Evolutionary conservation across 2,888 invertebrate species (phyloP).

Genomic region (Teinopalpus imperialis): DNA sequence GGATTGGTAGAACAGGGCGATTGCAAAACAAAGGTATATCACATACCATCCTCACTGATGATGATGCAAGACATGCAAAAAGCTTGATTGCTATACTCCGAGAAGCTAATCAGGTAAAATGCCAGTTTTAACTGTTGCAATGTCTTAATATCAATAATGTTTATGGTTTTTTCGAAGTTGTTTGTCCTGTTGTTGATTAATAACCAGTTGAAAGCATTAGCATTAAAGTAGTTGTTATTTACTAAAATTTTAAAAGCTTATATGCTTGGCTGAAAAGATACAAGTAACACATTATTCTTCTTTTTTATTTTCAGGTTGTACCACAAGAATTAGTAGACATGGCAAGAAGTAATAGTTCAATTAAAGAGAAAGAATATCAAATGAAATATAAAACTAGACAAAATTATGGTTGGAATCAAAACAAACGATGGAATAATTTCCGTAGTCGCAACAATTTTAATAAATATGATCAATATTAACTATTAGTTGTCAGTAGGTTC

Average conservation of each 20-base stretch:
- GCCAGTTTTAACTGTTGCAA: too few relatives aligned
- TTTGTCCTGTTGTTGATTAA: too few relatives aligned
- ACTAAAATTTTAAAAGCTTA: too few relatives aligned
- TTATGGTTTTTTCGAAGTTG: too few relatives aligned
- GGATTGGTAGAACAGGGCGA: constrained; percentile 88
- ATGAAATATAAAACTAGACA: constrained; percentile 42
- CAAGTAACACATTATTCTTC: too few relatives aligned
- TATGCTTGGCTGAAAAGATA: too few relatives aligned
- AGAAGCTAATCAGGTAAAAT: constrained; percentile 86
- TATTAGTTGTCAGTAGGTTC: neutral
- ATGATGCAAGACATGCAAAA: constrained; percentile 84
- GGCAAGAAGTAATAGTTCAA: constrained; percentile 42
- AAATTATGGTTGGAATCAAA: constrained; percentile 35
- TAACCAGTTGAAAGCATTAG: too few relatives aligned
- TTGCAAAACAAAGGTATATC: constrained; percentile 86
- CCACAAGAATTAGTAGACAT: constrained; percentile 54
- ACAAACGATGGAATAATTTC: constrained; percentile 40
- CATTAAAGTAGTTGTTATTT: too few relatives aligned
- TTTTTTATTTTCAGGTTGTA: constrained; percentile 60
- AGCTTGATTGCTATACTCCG: constrained; percentile 85
- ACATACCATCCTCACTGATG: constrained; percentile 87
- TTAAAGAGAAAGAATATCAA: constrained; percentile 45
- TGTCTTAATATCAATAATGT: too few relatives aligned
- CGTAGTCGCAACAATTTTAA: constrained; percentile 26
- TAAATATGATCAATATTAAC: constrained; percentile 20